A percentile compares a stretch with the other conserved stretches of the same genome.
phyloP scores from a whole-genome alignment of 2,888 invertebrate species.

The Nemurella pictetii region DNA sequence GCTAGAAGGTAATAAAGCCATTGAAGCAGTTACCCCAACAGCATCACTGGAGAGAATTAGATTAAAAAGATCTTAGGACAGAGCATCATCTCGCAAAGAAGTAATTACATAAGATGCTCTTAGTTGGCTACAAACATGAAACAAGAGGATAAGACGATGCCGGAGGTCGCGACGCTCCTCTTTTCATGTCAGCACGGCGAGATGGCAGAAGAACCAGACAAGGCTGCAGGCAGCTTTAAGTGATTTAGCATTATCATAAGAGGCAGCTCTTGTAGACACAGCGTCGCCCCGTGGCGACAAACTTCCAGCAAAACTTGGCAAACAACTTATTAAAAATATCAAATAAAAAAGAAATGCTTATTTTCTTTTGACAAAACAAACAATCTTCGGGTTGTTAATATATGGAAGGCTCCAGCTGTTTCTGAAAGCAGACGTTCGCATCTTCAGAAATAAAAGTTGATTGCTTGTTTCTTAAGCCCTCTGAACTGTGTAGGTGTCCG shows the following conservation, averaged over 20 bases:
- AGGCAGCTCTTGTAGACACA: neutral
- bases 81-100: neutral
- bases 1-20: neutral
- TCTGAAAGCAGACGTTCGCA: neutral
- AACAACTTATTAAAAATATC: neutral
- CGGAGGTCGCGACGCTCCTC: too few species aligned
- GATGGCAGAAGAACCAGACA: too few species aligned
- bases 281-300: neutral
- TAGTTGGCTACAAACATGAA: neutral
- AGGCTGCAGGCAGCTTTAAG: neutral
- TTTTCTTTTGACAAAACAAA: neutral
- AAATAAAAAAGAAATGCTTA: neutral
- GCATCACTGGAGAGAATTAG: neutral
- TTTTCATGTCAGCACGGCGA: neutral
- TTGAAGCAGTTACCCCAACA: neutral
- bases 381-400: neutral
- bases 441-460: neutral
- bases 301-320: neutral
- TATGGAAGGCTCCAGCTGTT: neutral
- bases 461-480: neutral
- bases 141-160: neutral
- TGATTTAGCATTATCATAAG: neutral
- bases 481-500: neutral
- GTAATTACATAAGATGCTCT: neutral
- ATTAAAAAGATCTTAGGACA: neutral